Evolutionary conservation across 2,113 vertebrate genomes (phyloP).

Genomic region (Butorides virescens): DNA sequence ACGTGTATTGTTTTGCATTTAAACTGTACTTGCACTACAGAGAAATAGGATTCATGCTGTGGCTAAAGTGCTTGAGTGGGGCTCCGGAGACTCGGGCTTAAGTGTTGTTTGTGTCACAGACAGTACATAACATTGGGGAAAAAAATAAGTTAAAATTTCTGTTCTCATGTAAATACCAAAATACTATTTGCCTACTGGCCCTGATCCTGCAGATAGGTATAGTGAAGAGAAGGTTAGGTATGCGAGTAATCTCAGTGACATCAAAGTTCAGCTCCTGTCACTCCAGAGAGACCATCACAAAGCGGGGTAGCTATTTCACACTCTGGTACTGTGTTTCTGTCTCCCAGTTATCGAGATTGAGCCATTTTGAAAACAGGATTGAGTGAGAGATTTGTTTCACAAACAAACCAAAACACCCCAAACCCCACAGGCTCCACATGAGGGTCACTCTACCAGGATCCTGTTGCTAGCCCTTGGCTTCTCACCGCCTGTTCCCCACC

Average conservation of each 20-base stretch:
- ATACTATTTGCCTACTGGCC: neutral
- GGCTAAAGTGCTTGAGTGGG: neutral
- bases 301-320: neutral
- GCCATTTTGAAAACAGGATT: neutral
- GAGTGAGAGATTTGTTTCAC: neutral
- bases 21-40: neutral
- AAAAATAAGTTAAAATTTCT: neutral
- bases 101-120: neutral
- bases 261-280: neutral
- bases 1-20: neutral
- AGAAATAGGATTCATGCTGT: neutral
- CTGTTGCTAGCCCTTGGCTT: neutral
- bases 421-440: neutral
- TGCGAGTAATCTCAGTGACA: neutral
- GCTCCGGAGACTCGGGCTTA: neutral
- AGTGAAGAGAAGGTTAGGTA: neutral
- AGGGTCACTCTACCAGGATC: too few species aligned
- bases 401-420: neutral
- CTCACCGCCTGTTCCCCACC: neutral
- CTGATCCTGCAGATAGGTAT: neutral
- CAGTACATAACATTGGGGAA: neutral
- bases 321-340: neutral
- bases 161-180: neutral
- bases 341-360: neutral
- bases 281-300: neutral